Percentiles rank a stretch among this genome's conserved stretches.
These are phyloP conservation scores for Muscina levida DNA, from an alignment of 2,888 invertebrate genomes.

Conservation along the genomic window DNA sequence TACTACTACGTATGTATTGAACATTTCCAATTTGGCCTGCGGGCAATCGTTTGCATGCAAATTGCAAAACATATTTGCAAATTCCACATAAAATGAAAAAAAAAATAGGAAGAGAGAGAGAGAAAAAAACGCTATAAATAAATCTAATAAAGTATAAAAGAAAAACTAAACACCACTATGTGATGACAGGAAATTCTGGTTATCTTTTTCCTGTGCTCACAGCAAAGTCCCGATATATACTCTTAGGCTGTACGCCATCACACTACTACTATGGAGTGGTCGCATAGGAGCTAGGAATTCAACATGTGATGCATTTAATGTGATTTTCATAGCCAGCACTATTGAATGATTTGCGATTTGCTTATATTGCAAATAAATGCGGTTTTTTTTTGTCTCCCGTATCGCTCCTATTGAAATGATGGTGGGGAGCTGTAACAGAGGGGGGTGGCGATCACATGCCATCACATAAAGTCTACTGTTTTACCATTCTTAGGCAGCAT, in stretches of 20 bases:
- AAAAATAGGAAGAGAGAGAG: neutral
- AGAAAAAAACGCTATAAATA: conserved; percentile 29
- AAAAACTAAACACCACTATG: conserved; percentile 18
- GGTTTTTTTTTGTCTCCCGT: too few relatives aligned
- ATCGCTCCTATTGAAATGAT: too few relatives aligned
- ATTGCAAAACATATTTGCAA: conserved; percentile 23
- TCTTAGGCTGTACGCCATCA: too few relatives aligned
- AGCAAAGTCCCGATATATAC: neutral
- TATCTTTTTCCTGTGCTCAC: conserved; percentile 26
- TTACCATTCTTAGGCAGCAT: too few relatives aligned
- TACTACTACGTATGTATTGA: conserved; percentile 5
- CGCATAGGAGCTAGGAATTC: neutral
- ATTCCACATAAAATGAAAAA: conserved; percentile 8
- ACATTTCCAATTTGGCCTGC: conserved; percentile 11
- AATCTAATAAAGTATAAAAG: conserved; percentile 14
- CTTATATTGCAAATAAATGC: conserved; percentile 35
- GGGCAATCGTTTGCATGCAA: conserved; percentile 30
- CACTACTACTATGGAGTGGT: too few relatives aligned
- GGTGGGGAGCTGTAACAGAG: neutral
- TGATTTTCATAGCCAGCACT: conserved; percentile 48
- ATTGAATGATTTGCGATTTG: conserved; percentile 29
- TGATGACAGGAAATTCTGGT: conserved; percentile 61
- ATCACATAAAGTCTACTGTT: conserved; percentile 38
- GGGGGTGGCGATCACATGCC: neutral
- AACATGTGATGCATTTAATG: conserved; percentile 26